Percentiles rank a stretch among this genome's conserved stretches.
Conservation (phyloP, 2,113 vertebrate genomes). For the Suricata suricatta region DNA sequence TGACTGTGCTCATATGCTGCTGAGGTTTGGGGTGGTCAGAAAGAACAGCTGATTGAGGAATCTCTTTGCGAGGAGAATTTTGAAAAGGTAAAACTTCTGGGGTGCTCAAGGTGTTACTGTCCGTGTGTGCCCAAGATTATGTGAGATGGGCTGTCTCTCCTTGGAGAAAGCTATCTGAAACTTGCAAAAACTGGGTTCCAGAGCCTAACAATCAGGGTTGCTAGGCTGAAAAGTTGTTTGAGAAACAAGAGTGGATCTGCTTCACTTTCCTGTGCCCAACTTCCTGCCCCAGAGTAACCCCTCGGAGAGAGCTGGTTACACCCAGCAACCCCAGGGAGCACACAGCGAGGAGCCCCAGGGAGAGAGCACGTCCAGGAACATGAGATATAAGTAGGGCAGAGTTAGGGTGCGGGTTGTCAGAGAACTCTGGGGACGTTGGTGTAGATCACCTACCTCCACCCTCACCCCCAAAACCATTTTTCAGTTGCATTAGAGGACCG, state of each 20-base stretch:
- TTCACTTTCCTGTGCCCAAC: background rate
- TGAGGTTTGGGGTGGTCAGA: background rate
- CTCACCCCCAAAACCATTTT: background rate
- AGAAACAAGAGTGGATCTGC: background rate
- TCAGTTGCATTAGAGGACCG: background rate
- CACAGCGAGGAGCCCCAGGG: background rate
- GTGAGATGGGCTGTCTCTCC: background rate
- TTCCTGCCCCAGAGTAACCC: background rate
- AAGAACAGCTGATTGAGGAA: background rate
- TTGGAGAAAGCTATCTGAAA: background rate
- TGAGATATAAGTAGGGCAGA: background rate
- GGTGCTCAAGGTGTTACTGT: background rate
- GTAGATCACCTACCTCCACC: background rate
- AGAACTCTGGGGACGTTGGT: background rate
- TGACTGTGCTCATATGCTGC: background rate
- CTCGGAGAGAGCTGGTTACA: background rate
- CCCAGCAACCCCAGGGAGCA: background rate
- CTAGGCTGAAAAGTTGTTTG: background rate
- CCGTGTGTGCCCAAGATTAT: background rate
- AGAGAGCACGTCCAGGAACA: background rate
- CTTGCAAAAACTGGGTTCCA: background rate
- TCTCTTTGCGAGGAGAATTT: background rate
- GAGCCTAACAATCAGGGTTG: background rate
- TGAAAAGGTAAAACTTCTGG: background rate
- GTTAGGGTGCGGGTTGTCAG: fast-evolving